Evolutionary conservation across 2,113 vertebrate genomes (phyloP).

Genomic region (Dryoscopus gambensis): DNA sequence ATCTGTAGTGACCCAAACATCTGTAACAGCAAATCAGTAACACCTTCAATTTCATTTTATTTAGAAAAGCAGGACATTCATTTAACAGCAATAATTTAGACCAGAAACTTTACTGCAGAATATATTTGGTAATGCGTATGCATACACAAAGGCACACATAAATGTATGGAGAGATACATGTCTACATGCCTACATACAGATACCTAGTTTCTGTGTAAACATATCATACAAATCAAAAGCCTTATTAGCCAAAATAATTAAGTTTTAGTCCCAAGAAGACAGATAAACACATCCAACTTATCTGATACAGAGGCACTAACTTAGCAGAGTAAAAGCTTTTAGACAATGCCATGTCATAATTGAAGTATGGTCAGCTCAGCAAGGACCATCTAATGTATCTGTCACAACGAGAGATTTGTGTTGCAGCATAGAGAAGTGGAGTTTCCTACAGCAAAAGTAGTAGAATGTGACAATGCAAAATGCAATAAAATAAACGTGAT

Average conservation of each 20-base stretch:
- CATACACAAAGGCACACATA: not conserved
- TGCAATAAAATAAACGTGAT: not conserved
- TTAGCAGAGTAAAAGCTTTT: not conserved
- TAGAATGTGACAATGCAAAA: not conserved
- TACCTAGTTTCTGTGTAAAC: not conserved
- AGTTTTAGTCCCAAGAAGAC: not conserved
- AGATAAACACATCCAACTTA: rapidly evolving
- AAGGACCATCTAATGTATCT: not conserved
- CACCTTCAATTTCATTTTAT: not conserved
- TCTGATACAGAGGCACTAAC: not conserved
- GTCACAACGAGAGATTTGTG: rapidly evolving
- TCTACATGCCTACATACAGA: not conserved
- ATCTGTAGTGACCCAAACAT: not conserved
- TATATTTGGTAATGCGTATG: not conserved
- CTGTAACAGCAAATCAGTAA: slow-evolving; percentile 9
- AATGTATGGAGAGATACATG: not conserved
- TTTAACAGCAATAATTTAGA: not conserved
- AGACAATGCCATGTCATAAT: not conserved
- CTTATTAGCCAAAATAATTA: not conserved
- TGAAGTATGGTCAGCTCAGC: not conserved
- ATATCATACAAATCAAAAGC: not conserved
- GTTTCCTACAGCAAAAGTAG: not conserved
- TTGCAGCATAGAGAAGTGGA: not conserved
- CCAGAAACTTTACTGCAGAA: not conserved
- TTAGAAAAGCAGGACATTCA: not conserved